Percentiles rank a stretch among this genome's conserved stretches.
phyloP scores from a whole-genome alignment of 2,797 vertebrate genomes.

The Sebastes melanostomus region DNA sequence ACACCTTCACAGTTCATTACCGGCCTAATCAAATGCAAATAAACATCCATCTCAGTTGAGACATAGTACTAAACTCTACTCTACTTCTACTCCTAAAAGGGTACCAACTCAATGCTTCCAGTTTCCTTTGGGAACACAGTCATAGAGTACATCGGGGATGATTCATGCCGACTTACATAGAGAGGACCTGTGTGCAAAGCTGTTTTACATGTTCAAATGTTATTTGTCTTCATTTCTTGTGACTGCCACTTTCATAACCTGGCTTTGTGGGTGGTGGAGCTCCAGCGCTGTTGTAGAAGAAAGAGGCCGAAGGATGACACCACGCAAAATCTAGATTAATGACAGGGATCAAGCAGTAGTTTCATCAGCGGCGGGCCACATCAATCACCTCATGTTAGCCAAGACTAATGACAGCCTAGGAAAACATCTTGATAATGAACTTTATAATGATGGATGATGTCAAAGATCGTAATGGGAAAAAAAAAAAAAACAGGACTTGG shows the following conservation, averaged over 20 bases:
- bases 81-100: neutral
- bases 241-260: constrained; percentile 24
- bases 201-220: constrained; percentile 13
- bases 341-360: constrained; percentile 82
- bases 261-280: constrained; percentile 22
- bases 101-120: neutral
- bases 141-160: neutral
- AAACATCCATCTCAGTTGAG: constrained; percentile 76
- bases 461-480: constrained; percentile 71
- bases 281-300: constrained; percentile 22
- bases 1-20: constrained; percentile 91
- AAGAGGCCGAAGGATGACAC: constrained; percentile 81
- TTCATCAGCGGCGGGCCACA: constrained; percentile 81
- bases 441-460: constrained; percentile 89
- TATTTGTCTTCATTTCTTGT: constrained; percentile 37
- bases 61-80: constrained; percentile 5
- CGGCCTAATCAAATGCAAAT: constrained; percentile 84
- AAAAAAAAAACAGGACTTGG: constrained; percentile 39
- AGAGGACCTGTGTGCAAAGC: neutral
- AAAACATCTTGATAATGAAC: constrained; percentile 88
- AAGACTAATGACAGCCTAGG: constrained; percentile 87
- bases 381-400: constrained; percentile 83
- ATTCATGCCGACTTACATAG: neutral
- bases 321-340: constrained; percentile 89
- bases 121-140: constrained; percentile 4